These are phyloP conservation scores for Dufourea novaeangliae DNA, from an alignment of 1,140 invertebrate genomes.

Conservation along the genomic window DNA sequence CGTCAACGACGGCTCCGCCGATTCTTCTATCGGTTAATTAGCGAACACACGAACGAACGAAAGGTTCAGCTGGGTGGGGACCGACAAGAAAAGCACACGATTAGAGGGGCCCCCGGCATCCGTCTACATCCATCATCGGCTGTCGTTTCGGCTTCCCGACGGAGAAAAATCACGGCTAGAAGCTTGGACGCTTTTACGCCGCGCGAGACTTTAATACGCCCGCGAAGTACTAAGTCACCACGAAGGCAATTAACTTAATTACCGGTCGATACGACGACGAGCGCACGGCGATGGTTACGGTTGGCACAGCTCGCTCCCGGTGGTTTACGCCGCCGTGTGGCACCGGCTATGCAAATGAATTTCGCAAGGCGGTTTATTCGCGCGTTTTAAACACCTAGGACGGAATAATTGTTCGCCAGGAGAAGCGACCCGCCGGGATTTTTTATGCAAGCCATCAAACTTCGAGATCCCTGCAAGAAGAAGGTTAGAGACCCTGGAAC, in stretches of 20 bases:
- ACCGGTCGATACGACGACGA: slow-evolving; percentile 58
- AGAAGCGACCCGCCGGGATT: background rate
- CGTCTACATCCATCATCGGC: slow-evolving; percentile 64
- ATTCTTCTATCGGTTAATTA: slow-evolving; percentile 42
- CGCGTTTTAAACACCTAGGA: background rate
- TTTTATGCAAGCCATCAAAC: background rate
- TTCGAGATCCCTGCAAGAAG: background rate
- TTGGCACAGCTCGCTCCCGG: slow-evolving; percentile 39
- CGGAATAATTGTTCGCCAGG: slow-evolving; percentile 19
- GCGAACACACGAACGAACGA: background rate
- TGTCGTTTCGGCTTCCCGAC: slow-evolving; percentile 47
- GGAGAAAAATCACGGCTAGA: slow-evolving; percentile 24
- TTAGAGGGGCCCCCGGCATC: slow-evolving; percentile 42
- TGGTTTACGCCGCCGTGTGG: slow-evolving; percentile 31
- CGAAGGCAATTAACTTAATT: slow-evolving; percentile 69
- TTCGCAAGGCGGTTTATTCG: slow-evolving; percentile 35
- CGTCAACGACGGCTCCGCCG: slow-evolving; percentile 1
- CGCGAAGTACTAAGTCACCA: slow-evolving; percentile 54
- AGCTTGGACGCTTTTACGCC: slow-evolving; percentile 10
- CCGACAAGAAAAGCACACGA: slow-evolving; percentile 47
- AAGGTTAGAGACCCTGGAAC: background rate
- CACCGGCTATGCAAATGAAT: slow-evolving; percentile 40
- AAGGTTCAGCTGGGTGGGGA: background rate
- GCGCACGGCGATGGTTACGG: slow-evolving; percentile 31
- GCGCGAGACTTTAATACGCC: slow-evolving; percentile 35